A percentile compares a stretch with the other conserved stretches of the same genome.
phyloP scores from a whole-genome alignment of 2,888 invertebrate species.

The Halictus ligatus region DNA sequence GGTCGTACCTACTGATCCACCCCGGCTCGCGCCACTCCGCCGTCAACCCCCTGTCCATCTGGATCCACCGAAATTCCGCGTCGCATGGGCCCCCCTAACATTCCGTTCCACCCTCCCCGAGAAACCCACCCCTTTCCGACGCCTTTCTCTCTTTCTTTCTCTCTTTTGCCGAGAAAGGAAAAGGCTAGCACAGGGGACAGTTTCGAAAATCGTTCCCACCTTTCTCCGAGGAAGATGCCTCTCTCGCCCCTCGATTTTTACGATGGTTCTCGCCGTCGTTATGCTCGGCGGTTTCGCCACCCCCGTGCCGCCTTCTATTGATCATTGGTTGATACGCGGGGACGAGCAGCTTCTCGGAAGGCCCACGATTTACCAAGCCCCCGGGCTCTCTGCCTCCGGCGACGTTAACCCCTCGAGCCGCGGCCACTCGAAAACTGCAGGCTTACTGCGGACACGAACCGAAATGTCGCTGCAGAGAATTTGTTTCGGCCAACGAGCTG shows the following conservation, averaged over 20 bases:
- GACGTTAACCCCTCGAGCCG: conserved; percentile 5
- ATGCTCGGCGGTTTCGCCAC: conserved; percentile 1
- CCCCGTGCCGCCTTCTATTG: conserved; percentile 51
- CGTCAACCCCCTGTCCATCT: conserved; percentile 47
- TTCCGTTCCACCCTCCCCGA: background rate
- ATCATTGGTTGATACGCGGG: conserved; percentile 42
- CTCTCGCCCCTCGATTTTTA: conserved; percentile 33
- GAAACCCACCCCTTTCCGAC: background rate
- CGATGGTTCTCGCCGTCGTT: conserved; percentile 47
- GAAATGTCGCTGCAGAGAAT: background rate
- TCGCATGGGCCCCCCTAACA: conserved; percentile 25
- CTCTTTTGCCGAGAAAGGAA: background rate
- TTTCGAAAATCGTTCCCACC: conserved; percentile 1
- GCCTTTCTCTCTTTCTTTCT: background rate
- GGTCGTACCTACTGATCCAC: conserved; percentile 80
- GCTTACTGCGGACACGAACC: conserved; percentile 4
- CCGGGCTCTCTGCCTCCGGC: background rate
- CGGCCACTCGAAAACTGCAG: conserved; percentile 5
- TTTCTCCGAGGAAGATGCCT: background rate
- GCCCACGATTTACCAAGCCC: background rate
- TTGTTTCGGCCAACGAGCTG: background rate
- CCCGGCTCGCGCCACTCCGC: conserved; percentile 46
- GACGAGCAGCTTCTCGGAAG: conserved; percentile 36
- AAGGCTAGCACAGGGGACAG: background rate
- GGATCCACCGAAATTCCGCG: conserved; percentile 42